Evolutionary conservation across 2,797 vertebrate genomes (phyloP).

Genomic region (Eulemur mongoz): DNA sequence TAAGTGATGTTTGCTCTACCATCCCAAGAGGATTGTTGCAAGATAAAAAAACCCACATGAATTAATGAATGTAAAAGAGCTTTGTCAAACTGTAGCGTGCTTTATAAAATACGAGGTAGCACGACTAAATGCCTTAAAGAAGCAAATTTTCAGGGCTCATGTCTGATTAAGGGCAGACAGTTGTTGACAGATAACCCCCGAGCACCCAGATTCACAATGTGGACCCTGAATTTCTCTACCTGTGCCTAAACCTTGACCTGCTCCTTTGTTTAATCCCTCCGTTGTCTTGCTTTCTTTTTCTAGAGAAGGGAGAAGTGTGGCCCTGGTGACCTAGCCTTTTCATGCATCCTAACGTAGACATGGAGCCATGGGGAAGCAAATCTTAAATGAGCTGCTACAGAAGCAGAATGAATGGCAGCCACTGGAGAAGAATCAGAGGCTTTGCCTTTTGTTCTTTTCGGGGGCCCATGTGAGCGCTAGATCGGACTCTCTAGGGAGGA

Average conservation of each 20-base stretch:
- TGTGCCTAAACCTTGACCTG: neutral
- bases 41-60: neutral
- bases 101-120: neutral
- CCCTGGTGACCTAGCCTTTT: neutral
- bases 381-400: neutral
- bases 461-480: fast-evolving
- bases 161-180: neutral
- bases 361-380: neutral
- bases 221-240: neutral
- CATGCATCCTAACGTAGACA: neutral
- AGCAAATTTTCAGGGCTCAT: neutral
- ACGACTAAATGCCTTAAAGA: neutral
- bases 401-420: neutral
- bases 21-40: neutral
- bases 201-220: neutral
- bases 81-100: neutral
- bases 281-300: neutral
- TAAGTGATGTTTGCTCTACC: neutral
- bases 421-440: neutral
- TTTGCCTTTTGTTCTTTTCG: neutral
- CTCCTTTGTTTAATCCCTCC: neutral
- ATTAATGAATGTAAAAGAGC: neutral
- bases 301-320: neutral
- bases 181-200: neutral
- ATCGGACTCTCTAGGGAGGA: neutral